phyloP scores from a whole-genome alignment of 2,113 vertebrate genomes.

The Cygnus atratus region DNA sequence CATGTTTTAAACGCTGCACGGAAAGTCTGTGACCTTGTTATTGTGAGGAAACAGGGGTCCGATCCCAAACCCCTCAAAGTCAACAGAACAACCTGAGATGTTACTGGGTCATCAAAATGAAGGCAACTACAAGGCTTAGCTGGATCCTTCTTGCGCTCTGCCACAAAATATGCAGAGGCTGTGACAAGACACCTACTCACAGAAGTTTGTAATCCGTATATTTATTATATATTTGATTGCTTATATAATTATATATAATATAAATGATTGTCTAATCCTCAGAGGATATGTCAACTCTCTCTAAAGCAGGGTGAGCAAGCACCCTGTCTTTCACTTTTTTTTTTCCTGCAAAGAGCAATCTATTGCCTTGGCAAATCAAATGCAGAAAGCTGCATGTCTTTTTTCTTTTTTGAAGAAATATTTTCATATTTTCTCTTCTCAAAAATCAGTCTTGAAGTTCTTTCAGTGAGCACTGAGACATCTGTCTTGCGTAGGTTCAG shows the following conservation, averaged over 20 bases:
- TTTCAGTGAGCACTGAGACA: neutral
- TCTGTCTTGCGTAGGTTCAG: neutral
- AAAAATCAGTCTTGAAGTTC: neutral
- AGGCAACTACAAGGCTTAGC: neutral
- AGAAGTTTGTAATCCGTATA: neutral
- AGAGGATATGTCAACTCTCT: neutral
- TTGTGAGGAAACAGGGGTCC: neutral
- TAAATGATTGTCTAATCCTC: neutral
- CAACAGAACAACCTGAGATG: neutral
- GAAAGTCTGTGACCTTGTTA: constrained; percentile 19
- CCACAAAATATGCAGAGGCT: neutral
- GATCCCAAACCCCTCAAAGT: neutral
- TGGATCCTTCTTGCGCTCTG: neutral
- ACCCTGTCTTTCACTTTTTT: neutral
- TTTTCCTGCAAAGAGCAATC: neutral
- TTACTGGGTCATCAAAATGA: neutral
- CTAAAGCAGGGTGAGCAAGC: neutral
- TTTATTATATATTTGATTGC: neutral
- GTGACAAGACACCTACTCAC: neutral
- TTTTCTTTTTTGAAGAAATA: neutral
- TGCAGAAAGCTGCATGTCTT: neutral
- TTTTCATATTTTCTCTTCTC: neutral
- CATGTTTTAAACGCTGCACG: neutral
- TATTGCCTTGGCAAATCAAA: neutral
- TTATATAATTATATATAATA: constrained; percentile 21